Conservation (phyloP, 53 echinoderm and acorn worm genomes). For the Holothuria scabra region DNA sequence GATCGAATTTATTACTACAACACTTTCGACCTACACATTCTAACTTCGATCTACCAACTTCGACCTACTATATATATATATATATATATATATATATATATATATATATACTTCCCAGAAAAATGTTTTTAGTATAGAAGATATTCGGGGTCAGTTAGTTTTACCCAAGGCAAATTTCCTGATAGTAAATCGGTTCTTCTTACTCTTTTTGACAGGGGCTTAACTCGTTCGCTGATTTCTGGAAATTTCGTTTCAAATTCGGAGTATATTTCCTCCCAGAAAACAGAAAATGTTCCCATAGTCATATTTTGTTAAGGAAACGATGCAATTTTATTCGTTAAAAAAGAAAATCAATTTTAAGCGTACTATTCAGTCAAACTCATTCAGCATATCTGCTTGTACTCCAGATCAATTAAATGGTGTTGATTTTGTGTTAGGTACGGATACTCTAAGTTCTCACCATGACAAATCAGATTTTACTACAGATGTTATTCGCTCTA, state of each 20-base stretch:
- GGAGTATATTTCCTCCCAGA: not conserved
- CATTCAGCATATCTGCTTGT: not conserved
- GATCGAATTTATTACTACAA: too few species aligned
- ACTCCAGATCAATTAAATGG: not conserved
- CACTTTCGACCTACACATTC: too few species aligned
- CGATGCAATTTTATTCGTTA: not conserved
- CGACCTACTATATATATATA: too few species aligned
- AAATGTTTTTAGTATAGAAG: not conserved
- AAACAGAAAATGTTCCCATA: not conserved
- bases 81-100: too few species aligned
- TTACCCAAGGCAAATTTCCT: not conserved
- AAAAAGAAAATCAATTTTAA: not conserved
- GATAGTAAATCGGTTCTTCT: too few species aligned
- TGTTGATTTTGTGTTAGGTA: slow-evolving; percentile 4
- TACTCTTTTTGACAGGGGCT: too few species aligned
- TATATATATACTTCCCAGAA: not conserved
- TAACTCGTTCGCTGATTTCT: too few species aligned
- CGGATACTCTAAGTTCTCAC: not conserved
- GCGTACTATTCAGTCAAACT: not conserved
- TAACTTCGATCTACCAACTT: too few species aligned
- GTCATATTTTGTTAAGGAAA: slow-evolving; percentile 2
- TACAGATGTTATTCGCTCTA: not conserved
- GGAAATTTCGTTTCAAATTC: too few species aligned
- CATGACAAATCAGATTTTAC: not conserved
- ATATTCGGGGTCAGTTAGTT: not conserved